Percentiles rank a stretch among this genome's conserved stretches.
phyloP scores from a whole-genome alignment of 2,888 invertebrate species.

The Morpho deidamia region DNA sequence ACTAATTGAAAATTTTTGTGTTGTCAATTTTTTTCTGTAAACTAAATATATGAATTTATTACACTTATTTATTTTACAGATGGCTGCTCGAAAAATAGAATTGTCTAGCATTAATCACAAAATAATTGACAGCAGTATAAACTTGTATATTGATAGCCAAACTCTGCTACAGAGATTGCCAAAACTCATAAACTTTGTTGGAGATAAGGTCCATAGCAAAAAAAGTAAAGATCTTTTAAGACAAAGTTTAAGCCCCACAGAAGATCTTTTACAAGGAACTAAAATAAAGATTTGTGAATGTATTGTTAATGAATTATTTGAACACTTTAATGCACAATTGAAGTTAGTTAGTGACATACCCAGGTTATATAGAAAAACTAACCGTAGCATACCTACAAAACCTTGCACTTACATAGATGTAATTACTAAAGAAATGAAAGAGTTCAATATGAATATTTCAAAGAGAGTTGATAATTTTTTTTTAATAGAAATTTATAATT shows the following conservation, averaged over 20 bases:
- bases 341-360: conserved; percentile 96
- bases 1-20: background rate
- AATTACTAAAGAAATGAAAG: conserved; percentile 78
- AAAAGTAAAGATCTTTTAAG: conserved; percentile 41
- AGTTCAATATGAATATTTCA: conserved; percentile 75
- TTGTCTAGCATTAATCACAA: conserved; percentile 48
- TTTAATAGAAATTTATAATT: conserved; percentile 49
- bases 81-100: conserved; percentile 43
- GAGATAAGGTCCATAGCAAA: conserved; percentile 42
- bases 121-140: conserved; percentile 58
- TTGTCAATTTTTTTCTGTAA: too few species aligned
- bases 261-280: conserved; percentile 40
- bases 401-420: conserved; percentile 88
- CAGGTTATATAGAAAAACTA: conserved; percentile 93
- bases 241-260: conserved; percentile 48
- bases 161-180: conserved; percentile 48
- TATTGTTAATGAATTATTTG: conserved; percentile 60
- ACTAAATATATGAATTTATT: background rate
- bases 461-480: conserved; percentile 51
- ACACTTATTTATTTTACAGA: conserved; percentile 40
- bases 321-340: conserved; percentile 77
- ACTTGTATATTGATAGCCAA: conserved; percentile 53
- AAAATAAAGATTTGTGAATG: conserved; percentile 53
- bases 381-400: conserved; percentile 89
- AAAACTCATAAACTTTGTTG: conserved; percentile 43